A percentile compares a stretch with the other conserved stretches of the same genome.
Evolutionary conservation across 1,140 invertebrate species (phyloP).

Genomic region (Globodera ellingtonae): DNA sequence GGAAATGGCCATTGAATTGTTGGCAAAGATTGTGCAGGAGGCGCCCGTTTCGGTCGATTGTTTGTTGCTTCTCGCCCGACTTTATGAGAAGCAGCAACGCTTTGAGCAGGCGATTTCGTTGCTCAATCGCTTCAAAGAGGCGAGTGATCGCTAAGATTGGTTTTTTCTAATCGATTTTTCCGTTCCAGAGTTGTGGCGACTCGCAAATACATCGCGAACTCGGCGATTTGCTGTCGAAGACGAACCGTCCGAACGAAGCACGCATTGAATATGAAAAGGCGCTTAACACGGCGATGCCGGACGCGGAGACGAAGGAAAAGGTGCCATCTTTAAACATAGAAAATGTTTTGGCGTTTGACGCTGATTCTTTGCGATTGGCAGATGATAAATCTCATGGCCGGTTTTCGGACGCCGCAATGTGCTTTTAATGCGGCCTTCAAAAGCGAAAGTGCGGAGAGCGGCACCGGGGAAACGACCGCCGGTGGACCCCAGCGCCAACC

Average conservation of each 20-base stretch:
- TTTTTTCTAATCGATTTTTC: background rate
- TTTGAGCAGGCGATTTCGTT: slow-evolving; percentile 20
- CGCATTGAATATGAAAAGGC: slow-evolving; percentile 1
- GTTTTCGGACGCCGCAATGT: slow-evolving; percentile 13
- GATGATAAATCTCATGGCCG: slow-evolving; percentile 28
- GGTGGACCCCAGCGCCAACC: background rate
- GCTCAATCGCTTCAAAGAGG: slow-evolving; percentile 24
- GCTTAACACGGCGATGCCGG: slow-evolving; percentile 9
- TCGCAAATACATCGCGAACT: slow-evolving; percentile 23
- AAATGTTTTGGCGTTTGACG: background rate
- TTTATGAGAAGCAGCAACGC: slow-evolving; percentile 21
- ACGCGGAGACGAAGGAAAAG: slow-evolving; percentile 15
- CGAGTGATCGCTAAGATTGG: background rate
- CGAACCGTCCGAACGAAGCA: slow-evolving; percentile 19
- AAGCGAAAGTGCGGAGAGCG: background rate
- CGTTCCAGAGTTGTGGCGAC: slow-evolving; percentile 15
- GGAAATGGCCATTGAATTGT: slow-evolving; percentile 9
- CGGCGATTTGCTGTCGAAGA: slow-evolving; percentile 23
- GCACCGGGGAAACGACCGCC: background rate
- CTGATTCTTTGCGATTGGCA: background rate
- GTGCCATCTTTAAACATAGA: background rate
- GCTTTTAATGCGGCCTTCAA: slow-evolving; percentile 9
- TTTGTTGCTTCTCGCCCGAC: slow-evolving; percentile 8
- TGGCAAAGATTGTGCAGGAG: slow-evolving; percentile 20
- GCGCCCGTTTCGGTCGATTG: slow-evolving; percentile 9